Evolutionary conservation across 2,797 vertebrate genomes (phyloP).

Genomic region (Acrossocheilus wenchowensis): DNA sequence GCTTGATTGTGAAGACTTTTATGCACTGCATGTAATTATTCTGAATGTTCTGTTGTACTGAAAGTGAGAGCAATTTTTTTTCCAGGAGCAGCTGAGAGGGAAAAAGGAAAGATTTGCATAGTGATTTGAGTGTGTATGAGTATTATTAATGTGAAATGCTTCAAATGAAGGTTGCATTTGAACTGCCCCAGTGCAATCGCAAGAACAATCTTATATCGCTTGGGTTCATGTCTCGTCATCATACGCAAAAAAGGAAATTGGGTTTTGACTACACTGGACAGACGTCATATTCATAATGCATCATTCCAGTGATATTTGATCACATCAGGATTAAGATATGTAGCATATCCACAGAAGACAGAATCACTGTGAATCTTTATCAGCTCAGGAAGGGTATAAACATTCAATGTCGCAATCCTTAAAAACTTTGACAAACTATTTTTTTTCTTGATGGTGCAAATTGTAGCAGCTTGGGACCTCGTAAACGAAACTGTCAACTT

Average conservation of each 20-base stretch:
- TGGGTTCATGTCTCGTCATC: background rate
- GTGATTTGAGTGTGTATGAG: background rate
- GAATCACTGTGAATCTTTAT: slow-evolving; percentile 3
- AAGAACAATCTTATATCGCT: background rate
- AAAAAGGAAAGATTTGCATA: background rate
- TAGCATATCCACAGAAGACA: background rate
- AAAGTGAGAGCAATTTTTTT: background rate
- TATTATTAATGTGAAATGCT: slow-evolving; percentile 4
- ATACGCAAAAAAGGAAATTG: slow-evolving; percentile 17
- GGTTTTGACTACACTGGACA: background rate
- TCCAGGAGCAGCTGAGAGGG: background rate
- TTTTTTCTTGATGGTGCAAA: background rate
- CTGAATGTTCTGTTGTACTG: background rate
- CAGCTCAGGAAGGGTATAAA: background rate
- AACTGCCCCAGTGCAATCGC: background rate
- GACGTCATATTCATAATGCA: slow-evolving; percentile 8
- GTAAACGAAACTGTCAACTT: background rate
- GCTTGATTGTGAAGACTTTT: background rate
- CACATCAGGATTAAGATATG: slow-evolving; percentile 18
- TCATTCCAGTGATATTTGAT: slow-evolving; percentile 33
- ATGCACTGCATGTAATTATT: background rate
- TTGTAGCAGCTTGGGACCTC: background rate
- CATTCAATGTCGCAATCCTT: background rate
- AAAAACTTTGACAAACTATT: background rate
- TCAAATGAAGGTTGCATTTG: background rate